Conservation (phyloP, 2,888 invertebrate species). For the Tipula helvola region DNA sequence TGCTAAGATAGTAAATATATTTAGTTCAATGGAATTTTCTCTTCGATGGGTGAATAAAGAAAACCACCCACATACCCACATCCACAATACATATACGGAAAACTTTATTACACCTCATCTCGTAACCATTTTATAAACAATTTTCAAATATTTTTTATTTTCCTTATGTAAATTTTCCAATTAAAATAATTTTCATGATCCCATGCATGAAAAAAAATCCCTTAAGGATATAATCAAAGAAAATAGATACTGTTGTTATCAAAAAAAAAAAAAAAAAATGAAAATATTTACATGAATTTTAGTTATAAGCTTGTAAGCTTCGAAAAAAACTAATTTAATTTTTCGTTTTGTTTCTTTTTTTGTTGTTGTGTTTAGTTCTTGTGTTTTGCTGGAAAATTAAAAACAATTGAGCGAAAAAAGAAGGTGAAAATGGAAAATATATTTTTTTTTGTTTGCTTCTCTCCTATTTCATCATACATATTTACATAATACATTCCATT, state of each 20-base stretch:
- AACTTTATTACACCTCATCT: not conserved
- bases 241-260: not conserved
- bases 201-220: not conserved
- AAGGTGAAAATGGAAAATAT: not conserved
- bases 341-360: not conserved
- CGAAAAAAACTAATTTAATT: not conserved
- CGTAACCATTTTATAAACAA: not conserved
- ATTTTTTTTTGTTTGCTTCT: not conserved
- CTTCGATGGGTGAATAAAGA: not conserved
- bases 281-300: not conserved
- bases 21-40: not conserved
- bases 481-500: not conserved
- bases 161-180: not conserved
- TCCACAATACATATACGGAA: not conserved
- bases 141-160: not conserved
- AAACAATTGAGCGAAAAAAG: not conserved
- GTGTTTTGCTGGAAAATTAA: not conserved
- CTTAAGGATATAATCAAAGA: not conserved
- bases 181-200: slow-evolving; percentile 4
- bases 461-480: not conserved
- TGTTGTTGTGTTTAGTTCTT: not conserved
- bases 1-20: not conserved
- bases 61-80: not conserved
- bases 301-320: slow-evolving; percentile 4
- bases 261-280: not conserved